Conservation (phyloP, 1,140 invertebrate species). For the Ips typographus region DNA sequence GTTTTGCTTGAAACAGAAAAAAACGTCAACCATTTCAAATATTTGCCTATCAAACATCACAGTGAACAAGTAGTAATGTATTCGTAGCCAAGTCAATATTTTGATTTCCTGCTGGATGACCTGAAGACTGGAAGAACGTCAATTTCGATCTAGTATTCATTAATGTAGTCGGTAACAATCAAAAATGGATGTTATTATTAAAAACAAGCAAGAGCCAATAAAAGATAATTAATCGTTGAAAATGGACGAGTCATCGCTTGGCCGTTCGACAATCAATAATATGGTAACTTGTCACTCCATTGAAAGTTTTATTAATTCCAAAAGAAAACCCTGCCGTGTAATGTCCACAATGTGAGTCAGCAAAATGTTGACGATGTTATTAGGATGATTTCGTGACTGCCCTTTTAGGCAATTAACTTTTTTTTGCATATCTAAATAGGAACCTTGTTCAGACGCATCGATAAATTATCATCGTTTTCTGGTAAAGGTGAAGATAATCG, state of each 20-base stretch:
- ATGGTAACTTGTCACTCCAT: constrained; percentile 29
- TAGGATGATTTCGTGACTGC: background rate
- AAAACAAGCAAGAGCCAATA: constrained; percentile 12
- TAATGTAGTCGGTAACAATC: no score
- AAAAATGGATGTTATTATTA: constrained; percentile 11
- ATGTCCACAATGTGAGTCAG: constrained; percentile 23
- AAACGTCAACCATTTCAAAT: no score
- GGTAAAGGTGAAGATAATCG: constrained; percentile 26
- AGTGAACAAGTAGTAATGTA: no score
- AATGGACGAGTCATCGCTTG: constrained; percentile 20
- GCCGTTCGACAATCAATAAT: constrained; percentile 28
- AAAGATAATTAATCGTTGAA: constrained; percentile 22
- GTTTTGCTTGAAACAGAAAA: no score
- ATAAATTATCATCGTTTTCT: constrained; percentile 10
- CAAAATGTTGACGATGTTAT: constrained; percentile 30
- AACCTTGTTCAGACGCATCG: background rate
- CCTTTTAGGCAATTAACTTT: background rate
- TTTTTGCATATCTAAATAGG: background rate
- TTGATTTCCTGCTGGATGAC: no score
- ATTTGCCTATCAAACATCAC: no score
- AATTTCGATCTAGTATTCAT: no score
- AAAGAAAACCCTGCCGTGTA: constrained; percentile 32
- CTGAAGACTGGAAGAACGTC: no score
- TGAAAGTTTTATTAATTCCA: constrained; percentile 31
- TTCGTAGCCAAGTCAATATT: no score